These are phyloP conservation scores for Choloepus hoffmanni DNA, from an alignment of 2,113 vertebrate genomes.

Conservation along the genomic window DNA sequence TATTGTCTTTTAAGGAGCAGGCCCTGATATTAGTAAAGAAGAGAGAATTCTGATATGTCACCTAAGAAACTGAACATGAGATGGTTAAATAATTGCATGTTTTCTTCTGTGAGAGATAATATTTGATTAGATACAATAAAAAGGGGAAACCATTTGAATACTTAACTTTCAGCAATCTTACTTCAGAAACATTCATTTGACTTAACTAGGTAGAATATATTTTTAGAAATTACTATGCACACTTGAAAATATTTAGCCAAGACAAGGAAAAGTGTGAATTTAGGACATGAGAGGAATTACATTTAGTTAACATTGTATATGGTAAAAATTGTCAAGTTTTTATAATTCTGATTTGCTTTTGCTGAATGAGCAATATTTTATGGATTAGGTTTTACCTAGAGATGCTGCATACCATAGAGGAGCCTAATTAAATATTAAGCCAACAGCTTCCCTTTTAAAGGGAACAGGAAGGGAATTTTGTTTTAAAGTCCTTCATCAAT, in stretches of 20 bases:
- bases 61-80: not conserved
- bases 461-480: not conserved
- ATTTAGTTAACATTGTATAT: not conserved
- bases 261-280: conserved; percentile 1
- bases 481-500: not conserved
- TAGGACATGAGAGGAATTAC: not conserved
- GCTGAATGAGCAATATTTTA: not conserved
- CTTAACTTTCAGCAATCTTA: conserved; percentile 29
- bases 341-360: not conserved
- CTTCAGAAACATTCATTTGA: not conserved
- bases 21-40: not conserved
- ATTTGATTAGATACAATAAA: not conserved
- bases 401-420: not conserved
- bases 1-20: conserved; percentile 25
- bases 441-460: conserved; percentile 37
- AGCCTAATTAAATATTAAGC: not conserved
- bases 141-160: conserved; percentile 23
- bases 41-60: not conserved
- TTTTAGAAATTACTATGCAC: not conserved
- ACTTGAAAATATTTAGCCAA: conserved; percentile 17
- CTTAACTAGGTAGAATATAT: not conserved
- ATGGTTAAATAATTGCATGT: not conserved
- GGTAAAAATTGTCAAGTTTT: not conserved
- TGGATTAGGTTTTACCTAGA: not conserved
- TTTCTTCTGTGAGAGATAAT: conserved; percentile 34